Evolutionary conservation across 1,140 invertebrate genomes (phyloP), one percentile per base, ranked within the genome.

Genomic region (Diorhabda elongata): DNA sequence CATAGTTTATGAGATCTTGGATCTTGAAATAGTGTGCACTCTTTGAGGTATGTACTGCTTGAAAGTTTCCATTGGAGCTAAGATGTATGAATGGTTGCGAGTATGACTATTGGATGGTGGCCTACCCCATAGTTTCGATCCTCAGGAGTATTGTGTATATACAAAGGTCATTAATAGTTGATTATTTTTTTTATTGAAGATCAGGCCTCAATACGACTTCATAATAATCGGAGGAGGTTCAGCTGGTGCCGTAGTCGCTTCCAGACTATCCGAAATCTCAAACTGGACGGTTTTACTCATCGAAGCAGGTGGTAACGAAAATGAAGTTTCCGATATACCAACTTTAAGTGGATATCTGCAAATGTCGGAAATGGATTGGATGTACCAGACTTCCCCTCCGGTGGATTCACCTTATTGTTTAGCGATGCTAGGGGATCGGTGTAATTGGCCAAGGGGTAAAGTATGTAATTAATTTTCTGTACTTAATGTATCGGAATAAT

Each of bases 201-300:
- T 92, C 68, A 78, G 87, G 73, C 85, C 85, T 65, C 88, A 89
- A 76, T 94, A 94, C 82, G 92, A 93, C 79, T 94, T 93, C 74
- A 87, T 93, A 75, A 87, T 94, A 74, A 87, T 98, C 52, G 96
- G 96, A n/a, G 95, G 91, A 4, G 93, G 93, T 3, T 95, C 93
- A 3, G 94, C 95, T 0, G 96, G 96, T 26, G 92, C 93, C 4
- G 95, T 97, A n/a, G 83, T 98, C 44, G 95, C 95, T 5, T 95
- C 91, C 64, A 87, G 96, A 52, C 83, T 98, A 57, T 93, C 94
- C 0, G 92, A 94, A 79, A 82, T 91, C 8, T 79, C 85, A 61
- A 90, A 92, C 76, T 92, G 91, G 90, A 91, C 87, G 2, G 89
- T 96, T 1, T 79, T 96, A 61, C 83, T 96, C 1, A 71, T 96